These are phyloP conservation scores for Pionites leucogaster DNA, from an alignment of 2,113 vertebrate species.

Conservation along the genomic window DNA sequence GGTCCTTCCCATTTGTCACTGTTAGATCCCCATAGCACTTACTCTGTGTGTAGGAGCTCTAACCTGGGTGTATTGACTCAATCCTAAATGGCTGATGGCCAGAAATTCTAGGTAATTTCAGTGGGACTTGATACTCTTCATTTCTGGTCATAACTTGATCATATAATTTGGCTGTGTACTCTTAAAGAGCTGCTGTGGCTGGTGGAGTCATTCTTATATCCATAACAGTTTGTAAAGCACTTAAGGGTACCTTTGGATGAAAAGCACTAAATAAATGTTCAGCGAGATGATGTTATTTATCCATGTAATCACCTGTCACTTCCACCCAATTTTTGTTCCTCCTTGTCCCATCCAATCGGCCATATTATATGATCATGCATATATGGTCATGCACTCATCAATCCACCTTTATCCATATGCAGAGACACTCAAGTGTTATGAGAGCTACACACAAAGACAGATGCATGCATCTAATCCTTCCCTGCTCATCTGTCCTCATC, in stretches of 20 bases:
- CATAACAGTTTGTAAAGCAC: constrained; percentile 71
- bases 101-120: constrained; percentile 59
- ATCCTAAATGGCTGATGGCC: constrained; percentile 56
- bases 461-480: constrained; percentile 57
- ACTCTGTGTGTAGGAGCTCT: constrained; percentile 21
- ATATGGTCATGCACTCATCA: constrained; percentile 68
- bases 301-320: constrained; percentile 70
- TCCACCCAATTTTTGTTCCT: constrained; percentile 69
- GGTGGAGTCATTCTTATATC: constrained; percentile 65
- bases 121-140: constrained; percentile 58
- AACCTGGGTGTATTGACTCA: constrained; percentile 14
- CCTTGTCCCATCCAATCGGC: constrained; percentile 68
- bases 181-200: constrained; percentile 63
- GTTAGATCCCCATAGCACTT: constrained; percentile 43
- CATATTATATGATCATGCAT: constrained; percentile 61
- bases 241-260: constrained; percentile 68
- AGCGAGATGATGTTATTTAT: constrained; percentile 67
- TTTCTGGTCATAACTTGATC: constrained; percentile 65
- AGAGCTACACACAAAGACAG: constrained; percentile 58
- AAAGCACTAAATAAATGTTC: constrained; percentile 70
- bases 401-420: constrained; percentile 64
- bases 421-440: constrained; percentile 66
- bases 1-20: constrained; percentile 40
- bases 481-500: constrained; percentile 59
- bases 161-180: constrained; percentile 64